A percentile compares a stretch with the other conserved stretches of the same genome.
Conservation (phyloP, 2,888 invertebrate genomes). For the Sinotaia quadrata region DNA sequence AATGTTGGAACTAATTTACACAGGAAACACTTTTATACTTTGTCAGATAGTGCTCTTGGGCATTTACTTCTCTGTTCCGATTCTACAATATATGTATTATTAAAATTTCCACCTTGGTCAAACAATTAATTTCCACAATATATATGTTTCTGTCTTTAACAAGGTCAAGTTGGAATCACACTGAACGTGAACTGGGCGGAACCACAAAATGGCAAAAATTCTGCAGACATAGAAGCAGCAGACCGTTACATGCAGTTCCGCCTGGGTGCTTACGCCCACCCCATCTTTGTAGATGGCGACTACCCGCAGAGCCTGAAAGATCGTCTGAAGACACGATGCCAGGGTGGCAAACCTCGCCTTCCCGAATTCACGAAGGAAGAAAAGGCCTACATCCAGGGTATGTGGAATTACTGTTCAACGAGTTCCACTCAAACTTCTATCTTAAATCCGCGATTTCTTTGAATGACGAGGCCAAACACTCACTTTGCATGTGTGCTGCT, state of each 20-base stretch:
- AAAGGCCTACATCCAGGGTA: constrained; percentile 43
- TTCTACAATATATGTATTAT: too few relatives aligned
- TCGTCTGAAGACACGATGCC: constrained; percentile 10
- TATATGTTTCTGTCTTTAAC: constrained; percentile 9
- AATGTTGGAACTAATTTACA: too few relatives aligned
- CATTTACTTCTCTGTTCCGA: too few relatives aligned
- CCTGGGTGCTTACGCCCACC: constrained; percentile 64
- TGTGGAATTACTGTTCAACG: too few relatives aligned
- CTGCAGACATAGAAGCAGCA: constrained; percentile 49
- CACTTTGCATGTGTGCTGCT: too few relatives aligned
- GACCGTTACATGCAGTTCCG: constrained; percentile 49
- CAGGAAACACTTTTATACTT: too few relatives aligned
- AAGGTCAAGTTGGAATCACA: constrained; percentile 56
- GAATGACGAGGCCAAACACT: too few relatives aligned
- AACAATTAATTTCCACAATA: too few relatives aligned
- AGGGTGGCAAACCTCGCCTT: constrained; percentile 33
- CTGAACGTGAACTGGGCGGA: constrained; percentile 51
- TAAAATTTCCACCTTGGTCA: too few relatives aligned
- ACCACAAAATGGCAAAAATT: constrained; percentile 47
- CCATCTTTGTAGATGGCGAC: constrained; percentile 73
- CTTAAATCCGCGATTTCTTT: too few relatives aligned
- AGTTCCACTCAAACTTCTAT: too few relatives aligned
- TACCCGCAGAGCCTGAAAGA: constrained; percentile 67
- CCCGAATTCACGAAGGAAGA: constrained; percentile 44
- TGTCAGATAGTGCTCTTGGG: too few relatives aligned